Conservation (phyloP, 2,888 invertebrate genomes). For the Lasioglossum marginatum region DNA sequence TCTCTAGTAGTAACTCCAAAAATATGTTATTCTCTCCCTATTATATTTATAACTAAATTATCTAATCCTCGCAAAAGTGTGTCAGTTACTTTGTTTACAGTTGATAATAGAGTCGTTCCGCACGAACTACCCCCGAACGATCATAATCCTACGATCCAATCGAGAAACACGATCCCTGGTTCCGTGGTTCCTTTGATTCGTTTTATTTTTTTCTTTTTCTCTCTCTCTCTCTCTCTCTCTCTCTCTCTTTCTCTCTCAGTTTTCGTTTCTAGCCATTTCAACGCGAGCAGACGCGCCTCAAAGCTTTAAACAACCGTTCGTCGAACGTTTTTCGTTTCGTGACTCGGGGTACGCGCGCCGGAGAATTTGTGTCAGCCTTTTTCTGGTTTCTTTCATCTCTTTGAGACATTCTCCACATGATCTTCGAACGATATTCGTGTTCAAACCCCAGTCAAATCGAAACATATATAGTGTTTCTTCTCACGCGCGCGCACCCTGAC, state of each 20-base stretch:
- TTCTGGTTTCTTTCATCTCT: neutral
- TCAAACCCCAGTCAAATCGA: neutral
- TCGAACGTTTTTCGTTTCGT: constrained; percentile 19
- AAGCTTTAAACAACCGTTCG: constrained; percentile 36
- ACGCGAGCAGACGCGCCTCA: constrained; percentile 36
- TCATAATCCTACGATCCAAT: constrained; percentile 63
- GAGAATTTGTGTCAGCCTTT: neutral
- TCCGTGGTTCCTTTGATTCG: constrained; percentile 37
- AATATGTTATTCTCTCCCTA: constrained; percentile 79
- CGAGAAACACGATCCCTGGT: constrained; percentile 41
- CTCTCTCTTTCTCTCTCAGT: neutral
- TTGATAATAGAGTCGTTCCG: constrained; percentile 62
- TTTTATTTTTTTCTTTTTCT: neutral
- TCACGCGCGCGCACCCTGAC: constrained; percentile 9
- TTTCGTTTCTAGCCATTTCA: constrained; percentile 48
- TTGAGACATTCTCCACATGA: neutral
- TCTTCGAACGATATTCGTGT: neutral
- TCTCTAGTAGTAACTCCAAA: constrained; percentile 79
- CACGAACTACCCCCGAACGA: constrained; percentile 70
- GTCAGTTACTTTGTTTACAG: constrained; percentile 69
- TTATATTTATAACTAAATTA: constrained; percentile 68
- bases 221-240: neutral
- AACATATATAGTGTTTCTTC: neutral
- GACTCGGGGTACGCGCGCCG: neutral
- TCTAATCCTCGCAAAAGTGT: constrained; percentile 62